Base-by-base conservation (phyloP, 2,888 invertebrate genomes). In the Cheilosia grossa region DNA sequence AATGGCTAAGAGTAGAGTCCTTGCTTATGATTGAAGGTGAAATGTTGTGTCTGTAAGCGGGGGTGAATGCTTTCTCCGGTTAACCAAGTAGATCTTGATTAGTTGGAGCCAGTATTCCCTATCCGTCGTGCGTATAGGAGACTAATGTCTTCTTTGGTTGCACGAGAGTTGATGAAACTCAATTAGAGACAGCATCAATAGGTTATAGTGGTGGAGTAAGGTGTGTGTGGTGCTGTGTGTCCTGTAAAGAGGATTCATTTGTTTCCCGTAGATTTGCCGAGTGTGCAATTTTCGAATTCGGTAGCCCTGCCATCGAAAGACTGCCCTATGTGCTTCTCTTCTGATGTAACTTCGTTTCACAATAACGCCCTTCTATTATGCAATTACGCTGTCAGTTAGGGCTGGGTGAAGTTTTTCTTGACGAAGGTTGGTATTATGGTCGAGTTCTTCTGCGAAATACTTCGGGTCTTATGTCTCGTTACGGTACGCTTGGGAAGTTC, bases 1-100 rank as follows among this genome's bases (percentile, higher is more conserved):
- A 77, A 64, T 66, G 40, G 72, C 53, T 51, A 30, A 30, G 9
- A 6, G 27, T 2, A 66, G 24, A 42, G 75, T 59, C 59, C 58
- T 75, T 66, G 58, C 37, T 49, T 37, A 49, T 64, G 64, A 56
- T 66, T 74, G 64, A 58, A 54, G 53, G n/a, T 44, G 33, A 19
- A 42, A 54, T 44, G n/a, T 15, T 58, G 44, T 69, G 17, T 15
- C 24, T 6, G 24, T 44, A 4, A 2, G 21, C 5, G 61, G 27
- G 61, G 13, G 2, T 44, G 30, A 10, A 49, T 47, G 58, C 30
- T 4, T 19, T 42, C 53, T 47, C 30, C 10, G 72, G 42, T 30
- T 61, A 61, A 53, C 61, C 63, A n/a, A 44, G 19, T 44, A n/a
- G 33, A 63, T 63, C 24, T 30, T 37, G 44, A 73, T 73, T 63